Conservation (phyloP, 2,797 vertebrate genomes). For the Psittacula echo region DNA sequence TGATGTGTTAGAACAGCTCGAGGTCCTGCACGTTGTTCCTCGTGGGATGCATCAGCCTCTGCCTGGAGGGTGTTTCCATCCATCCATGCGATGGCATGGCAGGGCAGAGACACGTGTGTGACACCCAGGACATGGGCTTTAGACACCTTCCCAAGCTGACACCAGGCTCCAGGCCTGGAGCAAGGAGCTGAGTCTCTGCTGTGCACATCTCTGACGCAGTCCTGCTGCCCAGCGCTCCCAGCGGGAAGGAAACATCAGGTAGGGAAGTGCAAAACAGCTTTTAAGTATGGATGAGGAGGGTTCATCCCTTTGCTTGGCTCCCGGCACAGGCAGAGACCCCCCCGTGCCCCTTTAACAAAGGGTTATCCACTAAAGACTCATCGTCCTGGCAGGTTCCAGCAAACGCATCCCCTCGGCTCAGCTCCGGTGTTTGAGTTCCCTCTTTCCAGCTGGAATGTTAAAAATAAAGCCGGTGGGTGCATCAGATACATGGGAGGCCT, state of each 20-base stretch:
- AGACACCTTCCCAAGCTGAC: neutral
- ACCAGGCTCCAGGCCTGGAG: neutral
- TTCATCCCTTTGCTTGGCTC: neutral
- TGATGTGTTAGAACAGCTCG: accelerated
- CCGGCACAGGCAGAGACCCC: accelerated
- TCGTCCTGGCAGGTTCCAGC: slow-evolving; percentile 35
- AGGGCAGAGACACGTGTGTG: neutral
- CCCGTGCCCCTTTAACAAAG: neutral
- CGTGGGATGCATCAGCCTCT: neutral
- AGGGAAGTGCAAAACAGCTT: neutral
- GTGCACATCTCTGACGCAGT: neutral
- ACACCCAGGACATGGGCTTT: neutral
- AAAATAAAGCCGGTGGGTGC: slow-evolving; percentile 40
- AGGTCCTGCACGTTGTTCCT: neutral
- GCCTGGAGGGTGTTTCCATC: neutral
- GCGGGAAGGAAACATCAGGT: neutral
- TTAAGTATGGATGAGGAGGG: neutral
- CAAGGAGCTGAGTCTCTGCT: neutral
- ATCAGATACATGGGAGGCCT: slow-evolving; percentile 31
- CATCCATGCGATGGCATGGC: neutral
- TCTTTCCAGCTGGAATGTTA: slow-evolving; percentile 2
- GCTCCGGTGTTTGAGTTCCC: neutral
- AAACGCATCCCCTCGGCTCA: neutral
- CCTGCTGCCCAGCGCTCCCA: neutral
- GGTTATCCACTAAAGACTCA: neutral